Conservation (phyloP, 2,113 vertebrate species). For the Malurus elegans region DNA sequence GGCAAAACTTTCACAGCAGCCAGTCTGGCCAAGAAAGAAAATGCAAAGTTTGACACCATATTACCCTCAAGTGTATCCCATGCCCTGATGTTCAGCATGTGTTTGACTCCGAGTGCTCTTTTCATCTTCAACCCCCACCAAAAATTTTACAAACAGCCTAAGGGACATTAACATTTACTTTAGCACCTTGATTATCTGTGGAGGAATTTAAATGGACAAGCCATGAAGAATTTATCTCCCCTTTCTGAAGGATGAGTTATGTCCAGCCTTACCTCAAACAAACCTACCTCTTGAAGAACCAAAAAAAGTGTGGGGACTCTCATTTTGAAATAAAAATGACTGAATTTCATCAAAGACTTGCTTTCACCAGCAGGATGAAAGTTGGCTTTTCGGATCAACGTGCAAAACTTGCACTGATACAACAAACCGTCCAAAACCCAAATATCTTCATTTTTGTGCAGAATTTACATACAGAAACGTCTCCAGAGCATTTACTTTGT, state of each 20-base stretch:
- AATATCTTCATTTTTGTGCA: background rate
- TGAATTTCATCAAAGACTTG: background rate
- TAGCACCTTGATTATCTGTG: background rate
- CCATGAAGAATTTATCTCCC: background rate
- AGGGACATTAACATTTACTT: background rate
- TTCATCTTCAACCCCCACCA: background rate
- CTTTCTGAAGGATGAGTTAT: background rate
- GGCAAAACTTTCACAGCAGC: background rate
- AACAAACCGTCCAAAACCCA: background rate
- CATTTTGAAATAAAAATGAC: background rate
- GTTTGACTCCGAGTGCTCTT: background rate
- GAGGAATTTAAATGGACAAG: background rate
- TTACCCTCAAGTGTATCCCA: background rate
- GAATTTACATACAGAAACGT: constrained; percentile 14
- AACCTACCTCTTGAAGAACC: background rate
- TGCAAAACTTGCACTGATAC: background rate
- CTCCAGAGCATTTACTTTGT: background rate
- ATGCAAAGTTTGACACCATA: background rate
- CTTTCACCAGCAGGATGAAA: background rate
- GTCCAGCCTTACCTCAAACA: background rate
- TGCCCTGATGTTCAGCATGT: background rate
- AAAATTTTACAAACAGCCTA: background rate
- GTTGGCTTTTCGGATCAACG: background rate
- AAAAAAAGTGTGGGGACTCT: background rate
- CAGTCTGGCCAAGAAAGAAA: background rate